phyloP scores from a whole-genome alignment of 2,888 invertebrate species.

The Galeruca laticollis region DNA sequence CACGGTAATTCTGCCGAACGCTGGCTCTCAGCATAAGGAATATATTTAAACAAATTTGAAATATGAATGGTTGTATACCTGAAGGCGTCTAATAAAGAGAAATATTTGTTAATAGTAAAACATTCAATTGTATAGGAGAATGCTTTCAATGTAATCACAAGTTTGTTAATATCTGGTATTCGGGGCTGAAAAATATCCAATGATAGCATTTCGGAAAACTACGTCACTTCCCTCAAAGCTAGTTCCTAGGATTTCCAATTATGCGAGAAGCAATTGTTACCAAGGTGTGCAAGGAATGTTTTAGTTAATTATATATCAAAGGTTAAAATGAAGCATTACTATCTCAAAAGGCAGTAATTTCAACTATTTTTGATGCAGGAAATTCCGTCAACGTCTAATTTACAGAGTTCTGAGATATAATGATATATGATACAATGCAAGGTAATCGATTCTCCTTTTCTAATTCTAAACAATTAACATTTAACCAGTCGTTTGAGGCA shows the following conservation, averaged over 20 bases:
- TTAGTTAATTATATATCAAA: constrained; percentile 38
- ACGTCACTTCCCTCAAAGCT: constrained; percentile 51
- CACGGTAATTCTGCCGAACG: too few relatives aligned
- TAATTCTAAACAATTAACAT: too few relatives aligned
- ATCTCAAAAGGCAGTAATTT: neutral
- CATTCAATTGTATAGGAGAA: too few relatives aligned
- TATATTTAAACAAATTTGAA: too few relatives aligned
- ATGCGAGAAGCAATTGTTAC: constrained; percentile 37
- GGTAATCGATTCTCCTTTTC: neutral
- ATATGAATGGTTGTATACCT: too few relatives aligned
- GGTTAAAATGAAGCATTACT: neutral
- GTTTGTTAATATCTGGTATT: neutral
- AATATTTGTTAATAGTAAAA: too few relatives aligned
- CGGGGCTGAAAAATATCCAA: neutral
- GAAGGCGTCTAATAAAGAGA: too few relatives aligned
- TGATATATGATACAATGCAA: neutral
- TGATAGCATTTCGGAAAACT: constrained; percentile 10
- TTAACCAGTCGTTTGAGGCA: too few relatives aligned
- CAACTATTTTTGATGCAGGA: neutral
- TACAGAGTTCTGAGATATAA: neutral
- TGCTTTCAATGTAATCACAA: neutral
- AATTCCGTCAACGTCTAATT: neutral
- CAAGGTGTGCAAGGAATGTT: constrained; percentile 30
- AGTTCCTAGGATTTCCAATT: constrained; percentile 52
- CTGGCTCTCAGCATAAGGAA: too few relatives aligned